Percentiles rank a stretch among this genome's conserved stretches.
Evolutionary conservation across 1,140 invertebrate species (phyloP).

Genomic region (Drosophila tsacasi): DNA sequence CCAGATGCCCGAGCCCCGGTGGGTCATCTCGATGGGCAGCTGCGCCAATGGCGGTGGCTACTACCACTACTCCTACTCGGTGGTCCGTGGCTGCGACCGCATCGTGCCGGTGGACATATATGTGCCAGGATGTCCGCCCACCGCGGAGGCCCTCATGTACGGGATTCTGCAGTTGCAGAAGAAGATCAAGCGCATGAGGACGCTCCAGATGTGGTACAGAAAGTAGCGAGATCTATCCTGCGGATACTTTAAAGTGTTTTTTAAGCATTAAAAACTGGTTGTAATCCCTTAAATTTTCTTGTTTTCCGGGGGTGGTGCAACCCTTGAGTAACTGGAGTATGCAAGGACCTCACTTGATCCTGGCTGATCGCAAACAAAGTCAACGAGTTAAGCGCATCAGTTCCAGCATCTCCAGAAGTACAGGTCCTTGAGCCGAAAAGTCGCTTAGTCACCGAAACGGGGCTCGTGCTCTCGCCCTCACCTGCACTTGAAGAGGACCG

Average conservation of each 20-base stretch:
- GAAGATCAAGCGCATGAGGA: constrained; percentile 96
- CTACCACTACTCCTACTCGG: constrained; percentile 99
- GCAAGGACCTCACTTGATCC: constrained; percentile 13
- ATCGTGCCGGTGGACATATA: constrained; percentile 99
- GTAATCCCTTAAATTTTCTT: background rate
- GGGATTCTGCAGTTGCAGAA: constrained; percentile 97
- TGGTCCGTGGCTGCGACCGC: constrained; percentile 98
- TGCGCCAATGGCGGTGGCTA: constrained; percentile 99
- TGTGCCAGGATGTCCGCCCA: constrained; percentile 98
- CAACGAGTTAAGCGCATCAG: constrained; percentile 75
- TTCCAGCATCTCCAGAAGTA: constrained; percentile 30
- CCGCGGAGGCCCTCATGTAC: constrained; percentile 98
- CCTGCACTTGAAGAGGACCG: constrained; percentile 63
- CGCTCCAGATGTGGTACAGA: constrained; percentile 95
- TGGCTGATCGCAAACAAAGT: constrained; percentile 31
- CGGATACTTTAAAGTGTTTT: background rate
- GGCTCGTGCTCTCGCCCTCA: constrained; percentile 67
- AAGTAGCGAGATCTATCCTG: constrained; percentile 87
- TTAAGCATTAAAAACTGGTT: background rate
- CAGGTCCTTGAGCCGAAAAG: constrained; percentile 29
- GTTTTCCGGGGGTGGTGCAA: background rate
- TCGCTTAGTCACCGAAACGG: constrained; percentile 56
- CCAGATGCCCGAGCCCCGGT: too few relatives aligned
- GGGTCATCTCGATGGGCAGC: too few relatives aligned
- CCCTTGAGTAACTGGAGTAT: constrained; percentile 11